Evolutionary conservation across 2,888 invertebrate genomes (phyloP).

Genomic region (Cerastis rubricosa): DNA sequence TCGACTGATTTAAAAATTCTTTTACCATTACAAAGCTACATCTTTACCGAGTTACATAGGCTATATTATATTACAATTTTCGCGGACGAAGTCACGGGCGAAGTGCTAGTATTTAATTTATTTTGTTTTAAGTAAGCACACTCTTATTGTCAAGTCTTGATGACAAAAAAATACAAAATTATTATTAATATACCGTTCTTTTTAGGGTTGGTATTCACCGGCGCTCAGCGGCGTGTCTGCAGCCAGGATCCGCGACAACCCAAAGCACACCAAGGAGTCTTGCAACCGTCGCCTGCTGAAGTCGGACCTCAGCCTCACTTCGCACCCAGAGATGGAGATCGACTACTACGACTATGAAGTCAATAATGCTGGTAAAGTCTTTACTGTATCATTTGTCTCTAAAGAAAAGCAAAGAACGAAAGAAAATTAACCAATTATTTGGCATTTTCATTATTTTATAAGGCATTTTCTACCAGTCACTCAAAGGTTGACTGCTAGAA

Average conservation of each 20-base stretch:
- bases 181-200: background rate
- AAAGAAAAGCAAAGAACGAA: too few relatives aligned
- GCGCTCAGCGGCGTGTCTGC: conserved; percentile 92
- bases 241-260: conserved; percentile 92
- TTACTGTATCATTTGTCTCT: background rate
- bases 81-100: too few relatives aligned
- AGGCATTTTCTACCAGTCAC: too few relatives aligned
- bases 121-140: too few relatives aligned
- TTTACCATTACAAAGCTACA: too few relatives aligned
- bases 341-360: conserved; percentile 98
- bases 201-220: conserved; percentile 93
- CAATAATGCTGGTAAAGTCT: conserved; percentile 91
- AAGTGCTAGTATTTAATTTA: too few relatives aligned
- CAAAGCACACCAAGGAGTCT: conserved; percentile 95
- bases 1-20: too few relatives aligned
- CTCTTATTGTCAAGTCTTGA: background rate
- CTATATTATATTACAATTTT: too few relatives aligned
- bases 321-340: conserved; percentile 95
- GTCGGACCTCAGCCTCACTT: conserved; percentile 95
- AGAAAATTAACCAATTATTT: too few relatives aligned
- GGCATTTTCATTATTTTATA: too few relatives aligned
- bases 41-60: too few relatives aligned
- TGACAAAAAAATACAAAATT: background rate
- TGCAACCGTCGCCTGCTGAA: conserved; percentile 93
- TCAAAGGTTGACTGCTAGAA: too few relatives aligned